Base-by-base conservation (phyloP, 2,888 invertebrate species). In the Melolontha melolontha region DNA sequence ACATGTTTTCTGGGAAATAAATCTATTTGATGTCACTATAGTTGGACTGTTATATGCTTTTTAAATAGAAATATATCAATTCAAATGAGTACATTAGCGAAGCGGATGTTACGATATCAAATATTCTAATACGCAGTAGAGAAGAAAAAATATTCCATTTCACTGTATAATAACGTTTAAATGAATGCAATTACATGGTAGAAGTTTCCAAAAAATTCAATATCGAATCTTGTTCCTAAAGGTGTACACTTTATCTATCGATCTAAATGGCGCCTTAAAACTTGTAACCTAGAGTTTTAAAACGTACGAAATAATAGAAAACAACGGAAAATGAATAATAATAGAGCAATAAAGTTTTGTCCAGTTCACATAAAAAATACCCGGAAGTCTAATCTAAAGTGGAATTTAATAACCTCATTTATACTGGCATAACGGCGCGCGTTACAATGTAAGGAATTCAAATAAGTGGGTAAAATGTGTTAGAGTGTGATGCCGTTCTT, bases 351-450 rank as follows among this genome's bases (percentile, higher is more conserved):
- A 59, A 59, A 59, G 59, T 59, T 59, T 59, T 59, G 59, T 59
- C 59, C 59, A 59, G 47, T 59, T 59, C 59, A 59, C 59, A 59
- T 59, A 59, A 59, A 59, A 59, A 59, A 59, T 59, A 59, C 59
- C 59, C 59, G 59, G 59, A 59, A 59, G 59, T 59, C 47, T 59
- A 59, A 59, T 59, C 59, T 59, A 44, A 59, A 59, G 59, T 44
- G 59, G 59, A 59, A 59, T 59, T 59, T 59, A 59, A 59, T 59
- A 59, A 59, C 59, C 59, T 44, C 59, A 59, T 59, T 55, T 59
- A 59, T 59, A 59, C 29, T 59, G 34, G 59, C 44, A 44, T 59
- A 59, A 59, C 59, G 59, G 14, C 34, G 47, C 55, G 55, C 17
- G 16, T 59, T 59, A 59, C 59, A 59, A 59, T 59, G 59, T 59